These are phyloP conservation scores for Serranus cabrilla DNA, from an alignment of 2,797 vertebrate genomes.

Conservation along the genomic window DNA sequence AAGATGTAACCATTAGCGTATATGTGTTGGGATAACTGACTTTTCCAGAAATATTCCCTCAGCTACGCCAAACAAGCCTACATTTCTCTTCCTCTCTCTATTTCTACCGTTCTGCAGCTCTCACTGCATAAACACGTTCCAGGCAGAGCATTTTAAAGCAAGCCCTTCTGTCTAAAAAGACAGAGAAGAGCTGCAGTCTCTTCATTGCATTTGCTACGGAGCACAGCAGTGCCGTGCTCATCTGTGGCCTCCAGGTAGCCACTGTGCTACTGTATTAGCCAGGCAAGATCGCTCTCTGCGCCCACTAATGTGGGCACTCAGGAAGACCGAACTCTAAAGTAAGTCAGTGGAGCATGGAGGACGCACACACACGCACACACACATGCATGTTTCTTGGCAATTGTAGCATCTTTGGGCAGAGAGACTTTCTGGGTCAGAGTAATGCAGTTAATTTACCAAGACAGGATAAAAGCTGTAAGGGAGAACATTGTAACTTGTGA, in stretches of 20 bases:
- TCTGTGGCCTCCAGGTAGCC: conserved; percentile 70
- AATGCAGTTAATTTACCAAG: conserved; percentile 60
- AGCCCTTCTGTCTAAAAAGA: conserved; percentile 32
- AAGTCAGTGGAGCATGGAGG: conserved; percentile 82
- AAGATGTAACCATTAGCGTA: neutral
- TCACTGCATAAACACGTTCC: conserved; percentile 38
- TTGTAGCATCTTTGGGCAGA: conserved; percentile 53
- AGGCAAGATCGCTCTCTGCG: conserved; percentile 45
- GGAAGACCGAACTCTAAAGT: conserved; percentile 72
- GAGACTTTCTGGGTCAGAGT: conserved; percentile 70
- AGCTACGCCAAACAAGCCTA: neutral
- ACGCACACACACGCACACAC: conserved; percentile 37
- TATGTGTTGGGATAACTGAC: neutral
- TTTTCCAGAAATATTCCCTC: conserved; percentile 19
- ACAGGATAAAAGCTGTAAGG: conserved; percentile 51
- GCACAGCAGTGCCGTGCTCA: conserved; percentile 30
- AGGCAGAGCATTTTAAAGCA: conserved; percentile 35
- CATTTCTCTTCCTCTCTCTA: neutral
- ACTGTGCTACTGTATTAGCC: conserved; percentile 50
- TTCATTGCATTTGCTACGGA: neutral
- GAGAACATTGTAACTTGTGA: conserved; percentile 40
- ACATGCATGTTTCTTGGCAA: conserved; percentile 42
- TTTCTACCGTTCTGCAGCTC: neutral
- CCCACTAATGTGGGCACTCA: conserved; percentile 64
- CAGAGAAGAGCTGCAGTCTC: neutral